phyloP scores from a whole-genome alignment of 2,888 invertebrate species.

The Dermolepida albohirtum region DNA sequence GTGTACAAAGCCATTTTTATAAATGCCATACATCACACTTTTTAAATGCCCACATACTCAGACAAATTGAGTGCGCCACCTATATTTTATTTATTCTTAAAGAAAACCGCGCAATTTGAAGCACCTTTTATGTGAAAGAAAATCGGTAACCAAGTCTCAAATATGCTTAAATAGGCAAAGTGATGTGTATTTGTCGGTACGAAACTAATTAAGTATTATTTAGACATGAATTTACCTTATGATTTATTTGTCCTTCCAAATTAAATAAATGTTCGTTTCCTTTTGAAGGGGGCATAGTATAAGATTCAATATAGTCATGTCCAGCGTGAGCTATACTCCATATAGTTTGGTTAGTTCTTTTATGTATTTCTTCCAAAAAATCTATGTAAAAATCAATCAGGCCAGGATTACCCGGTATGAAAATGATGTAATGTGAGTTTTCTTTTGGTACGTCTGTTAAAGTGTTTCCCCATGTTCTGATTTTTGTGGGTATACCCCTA shows the following conservation, averaged over 20 bases:
- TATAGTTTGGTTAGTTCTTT: slow-evolving; percentile 73
- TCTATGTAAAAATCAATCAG: slow-evolving; percentile 82
- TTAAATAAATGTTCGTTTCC: slow-evolving; percentile 74
- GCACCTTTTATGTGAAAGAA: not conserved
- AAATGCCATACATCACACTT: too few species aligned
- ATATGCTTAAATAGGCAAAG: too few species aligned
- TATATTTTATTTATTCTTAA: too few species aligned
- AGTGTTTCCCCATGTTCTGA: slow-evolving; percentile 75
- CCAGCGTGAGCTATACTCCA: slow-evolving; percentile 88
- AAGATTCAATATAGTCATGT: slow-evolving; percentile 76
- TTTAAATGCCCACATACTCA: too few species aligned
- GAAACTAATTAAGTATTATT: too few species aligned
- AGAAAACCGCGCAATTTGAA: too few species aligned
- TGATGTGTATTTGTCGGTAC: too few species aligned
- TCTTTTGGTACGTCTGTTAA: slow-evolving; percentile 66
- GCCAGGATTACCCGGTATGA: slow-evolving; percentile 92
- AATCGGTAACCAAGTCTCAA: not conserved
- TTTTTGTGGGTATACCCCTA: slow-evolving; percentile 77
- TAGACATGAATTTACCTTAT: slow-evolving; percentile 76
- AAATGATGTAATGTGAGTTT: slow-evolving; percentile 74
- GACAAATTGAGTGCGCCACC: too few species aligned
- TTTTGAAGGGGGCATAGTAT: slow-evolving; percentile 49
- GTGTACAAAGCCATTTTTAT: too few species aligned
- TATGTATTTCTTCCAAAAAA: slow-evolving; percentile 70
- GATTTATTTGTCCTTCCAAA: slow-evolving; percentile 81